Evolutionary conservation across 2,888 invertebrate genomes (phyloP).

Genomic region (Empis livida): DNA sequence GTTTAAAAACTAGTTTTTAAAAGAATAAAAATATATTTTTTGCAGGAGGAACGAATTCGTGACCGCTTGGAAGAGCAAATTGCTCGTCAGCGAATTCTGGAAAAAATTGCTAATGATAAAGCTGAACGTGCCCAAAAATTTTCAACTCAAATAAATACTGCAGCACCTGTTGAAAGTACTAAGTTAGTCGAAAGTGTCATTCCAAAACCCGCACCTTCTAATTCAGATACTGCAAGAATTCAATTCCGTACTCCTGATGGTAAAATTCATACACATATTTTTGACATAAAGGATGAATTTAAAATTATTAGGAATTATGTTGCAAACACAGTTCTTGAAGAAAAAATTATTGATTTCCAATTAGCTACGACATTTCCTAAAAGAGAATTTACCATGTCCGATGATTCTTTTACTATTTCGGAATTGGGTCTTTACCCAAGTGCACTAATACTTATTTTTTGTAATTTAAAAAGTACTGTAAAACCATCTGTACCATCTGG

Average conservation of each 20-base stretch:
- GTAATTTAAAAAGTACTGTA: conserved; percentile 9
- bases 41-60: conserved; percentile 40
- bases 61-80: conserved; percentile 63
- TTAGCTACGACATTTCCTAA: conserved; percentile 81
- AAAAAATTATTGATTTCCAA: conserved; percentile 44
- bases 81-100: conserved; percentile 62
- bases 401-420: conserved; percentile 77
- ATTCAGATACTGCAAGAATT: conserved; percentile 47
- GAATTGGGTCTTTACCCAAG: conserved; percentile 73
- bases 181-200: conserved; percentile 10
- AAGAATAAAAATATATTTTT: conserved; percentile 32
- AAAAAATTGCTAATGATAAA: conserved; percentile 77
- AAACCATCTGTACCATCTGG: conserved; percentile 5
- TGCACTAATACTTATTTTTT: conserved; percentile 44
- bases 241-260: conserved; percentile 84
- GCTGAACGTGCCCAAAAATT: conserved; percentile 47
- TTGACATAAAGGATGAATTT: conserved; percentile 53
- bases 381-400: conserved; percentile 70
- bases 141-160: conserved; percentile 8
- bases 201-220: conserved; percentile 12
- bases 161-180: neutral
- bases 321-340: conserved; percentile 21
- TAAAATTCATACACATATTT: conserved; percentile 55
- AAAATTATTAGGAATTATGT: conserved; percentile 39
- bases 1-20: neutral